Evolutionary conservation across 2,113 vertebrate genomes (phyloP).

Genomic region (Xenopus borealis): DNA sequence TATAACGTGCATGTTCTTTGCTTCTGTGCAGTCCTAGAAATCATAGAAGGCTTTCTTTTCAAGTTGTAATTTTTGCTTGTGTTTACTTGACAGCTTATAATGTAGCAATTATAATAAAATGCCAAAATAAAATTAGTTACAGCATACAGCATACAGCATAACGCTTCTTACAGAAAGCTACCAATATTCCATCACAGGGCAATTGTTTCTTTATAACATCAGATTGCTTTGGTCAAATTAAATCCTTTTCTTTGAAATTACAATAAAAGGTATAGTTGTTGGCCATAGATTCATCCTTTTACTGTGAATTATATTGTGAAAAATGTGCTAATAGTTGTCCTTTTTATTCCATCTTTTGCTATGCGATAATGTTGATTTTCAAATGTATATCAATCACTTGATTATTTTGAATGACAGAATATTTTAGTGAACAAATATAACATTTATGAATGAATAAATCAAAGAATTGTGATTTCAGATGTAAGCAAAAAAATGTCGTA

Average conservation of each 20-base stretch:
- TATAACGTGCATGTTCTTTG: neutral
- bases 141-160: neutral
- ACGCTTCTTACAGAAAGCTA: neutral
- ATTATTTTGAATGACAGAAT: too few species aligned
- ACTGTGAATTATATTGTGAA: neutral
- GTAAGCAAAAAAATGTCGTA: too few species aligned
- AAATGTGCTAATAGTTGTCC: too few species aligned
- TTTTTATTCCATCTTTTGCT: too few species aligned
- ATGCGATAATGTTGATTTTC: too few species aligned
- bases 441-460: too few species aligned
- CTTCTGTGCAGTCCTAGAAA: neutral
- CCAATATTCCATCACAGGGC: neutral
- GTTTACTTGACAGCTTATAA: constrained; percentile 3
- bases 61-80: neutral
- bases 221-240: neutral
- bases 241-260: neutral
- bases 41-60: neutral
- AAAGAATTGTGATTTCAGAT: too few species aligned
- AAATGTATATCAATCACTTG: too few species aligned
- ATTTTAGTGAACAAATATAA: too few species aligned
- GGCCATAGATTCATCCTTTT: neutral
- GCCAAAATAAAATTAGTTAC: neutral
- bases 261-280: neutral
- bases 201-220: neutral
- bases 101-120: constrained; percentile 6